Evolutionary conservation across 2,113 vertebrate genomes (phyloP).

Genomic region (Rhinoptilus africanus): DNA sequence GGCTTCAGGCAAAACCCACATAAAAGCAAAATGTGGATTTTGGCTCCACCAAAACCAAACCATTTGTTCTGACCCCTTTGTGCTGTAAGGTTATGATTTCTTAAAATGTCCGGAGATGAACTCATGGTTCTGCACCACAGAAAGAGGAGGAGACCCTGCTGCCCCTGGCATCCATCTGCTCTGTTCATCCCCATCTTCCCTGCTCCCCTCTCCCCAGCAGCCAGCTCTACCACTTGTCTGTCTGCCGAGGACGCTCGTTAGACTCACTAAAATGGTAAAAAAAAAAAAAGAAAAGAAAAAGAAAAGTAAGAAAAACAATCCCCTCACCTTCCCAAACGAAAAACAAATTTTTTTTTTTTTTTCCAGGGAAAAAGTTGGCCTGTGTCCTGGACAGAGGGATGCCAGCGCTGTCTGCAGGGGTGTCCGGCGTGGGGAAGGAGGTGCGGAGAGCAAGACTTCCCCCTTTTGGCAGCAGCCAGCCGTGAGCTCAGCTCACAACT

Average conservation of each 20-base stretch:
- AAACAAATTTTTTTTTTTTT: not conserved
- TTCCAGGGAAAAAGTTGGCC: not conserved
- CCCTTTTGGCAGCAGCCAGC: constrained; percentile 33
- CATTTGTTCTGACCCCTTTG: not conserved
- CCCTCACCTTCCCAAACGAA: not conserved
- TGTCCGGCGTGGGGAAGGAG: not conserved
- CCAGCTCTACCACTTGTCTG: not conserved
- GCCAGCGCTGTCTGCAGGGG: not conserved
- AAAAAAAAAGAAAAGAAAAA: not conserved
- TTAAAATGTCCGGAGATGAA: not conserved
- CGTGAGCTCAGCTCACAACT: not conserved
- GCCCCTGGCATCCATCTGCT: not conserved
- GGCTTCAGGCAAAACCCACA: not conserved
- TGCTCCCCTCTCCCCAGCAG: not conserved
- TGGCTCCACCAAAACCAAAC: not conserved
- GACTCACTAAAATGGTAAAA: not conserved
- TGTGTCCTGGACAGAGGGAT: not conserved
- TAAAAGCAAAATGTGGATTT: not conserved
- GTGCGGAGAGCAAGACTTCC: constrained; percentile 41
- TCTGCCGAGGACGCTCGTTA: rapidly evolving
- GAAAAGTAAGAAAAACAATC: not conserved
- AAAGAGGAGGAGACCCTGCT: not conserved
- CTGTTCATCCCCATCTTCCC: not conserved
- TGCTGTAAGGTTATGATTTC: not conserved
- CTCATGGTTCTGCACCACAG: not conserved